These are phyloP conservation scores for Coecobrya sp. DNA, from an alignment of 2,888 invertebrate species.

Conservation along the genomic window DNA sequence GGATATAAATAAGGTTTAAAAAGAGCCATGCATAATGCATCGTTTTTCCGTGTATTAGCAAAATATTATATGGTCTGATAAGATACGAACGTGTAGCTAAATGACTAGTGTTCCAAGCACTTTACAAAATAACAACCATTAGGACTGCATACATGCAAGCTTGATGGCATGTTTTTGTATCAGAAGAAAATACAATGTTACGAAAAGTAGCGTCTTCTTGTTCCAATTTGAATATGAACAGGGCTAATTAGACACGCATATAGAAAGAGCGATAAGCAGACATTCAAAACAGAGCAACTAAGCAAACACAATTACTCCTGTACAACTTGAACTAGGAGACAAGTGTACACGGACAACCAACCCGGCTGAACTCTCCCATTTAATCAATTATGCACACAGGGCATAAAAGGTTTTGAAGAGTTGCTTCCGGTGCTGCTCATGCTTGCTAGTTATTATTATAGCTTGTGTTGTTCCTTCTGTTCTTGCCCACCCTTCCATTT, in stretches of 20 bases:
- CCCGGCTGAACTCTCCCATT: not conserved
- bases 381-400: slow-evolving; percentile 9
- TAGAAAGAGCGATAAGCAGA: not conserved
- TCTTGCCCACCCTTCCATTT: not conserved
- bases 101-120: not conserved
- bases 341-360: not conserved
- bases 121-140: not conserved
- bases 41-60: too few relatives aligned
- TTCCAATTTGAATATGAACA: slow-evolving; percentile 21
- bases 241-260: not conserved
- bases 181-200: not conserved
- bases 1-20: too few relatives aligned
- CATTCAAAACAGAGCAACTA: not conserved
- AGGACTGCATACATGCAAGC: not conserved
- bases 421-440: not conserved
- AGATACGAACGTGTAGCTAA: too few relatives aligned
- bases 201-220: not conserved
- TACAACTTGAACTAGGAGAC: not conserved
- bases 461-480: not conserved
- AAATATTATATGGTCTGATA: too few relatives aligned
- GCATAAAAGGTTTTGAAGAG: not conserved
- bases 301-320: not conserved
- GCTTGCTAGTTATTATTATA: not conserved
- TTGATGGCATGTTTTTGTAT: not conserved
- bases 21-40: too few relatives aligned